phyloP scores from a whole-genome alignment of 1,140 invertebrate species.

The Octopus bimaculoides region DNA sequence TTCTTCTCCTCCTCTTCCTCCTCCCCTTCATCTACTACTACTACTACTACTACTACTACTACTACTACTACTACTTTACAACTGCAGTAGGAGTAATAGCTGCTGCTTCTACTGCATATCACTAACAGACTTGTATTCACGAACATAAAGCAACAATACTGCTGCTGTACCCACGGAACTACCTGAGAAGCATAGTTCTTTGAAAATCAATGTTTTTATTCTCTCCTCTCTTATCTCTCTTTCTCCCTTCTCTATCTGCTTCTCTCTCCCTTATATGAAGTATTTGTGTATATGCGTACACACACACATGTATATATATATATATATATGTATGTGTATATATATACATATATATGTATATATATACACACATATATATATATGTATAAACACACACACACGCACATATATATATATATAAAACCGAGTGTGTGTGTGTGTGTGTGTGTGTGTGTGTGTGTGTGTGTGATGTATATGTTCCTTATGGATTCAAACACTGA shows the following conservation, averaged over 20 bases:
- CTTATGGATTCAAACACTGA: no score
- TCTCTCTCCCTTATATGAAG: background rate
- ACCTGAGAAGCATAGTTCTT: no score
- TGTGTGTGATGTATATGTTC: no score
- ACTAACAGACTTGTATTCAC: no score
- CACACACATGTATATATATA: background rate
- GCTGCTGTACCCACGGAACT: no score
- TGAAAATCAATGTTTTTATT: no score
- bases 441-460: no score
- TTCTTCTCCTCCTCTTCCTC: conserved; percentile 4
- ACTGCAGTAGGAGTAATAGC: no score
- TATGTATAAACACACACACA: background rate
- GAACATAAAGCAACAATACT: no score
- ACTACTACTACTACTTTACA: conserved; percentile 11
- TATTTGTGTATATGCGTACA: background rate
- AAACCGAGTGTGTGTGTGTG: background rate
- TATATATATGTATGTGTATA: background rate
- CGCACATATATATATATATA: background rate
- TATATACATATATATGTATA: background rate
- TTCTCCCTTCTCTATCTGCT: no score
- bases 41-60: conserved; percentile 15
- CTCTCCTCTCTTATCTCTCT: no score
- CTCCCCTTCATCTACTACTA: conserved; percentile 12
- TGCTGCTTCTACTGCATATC: no score
- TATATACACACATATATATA: background rate